These are phyloP conservation scores for Macheiramphus alcinus DNA, from an alignment of 2,113 vertebrate genomes.

Conservation along the genomic window DNA sequence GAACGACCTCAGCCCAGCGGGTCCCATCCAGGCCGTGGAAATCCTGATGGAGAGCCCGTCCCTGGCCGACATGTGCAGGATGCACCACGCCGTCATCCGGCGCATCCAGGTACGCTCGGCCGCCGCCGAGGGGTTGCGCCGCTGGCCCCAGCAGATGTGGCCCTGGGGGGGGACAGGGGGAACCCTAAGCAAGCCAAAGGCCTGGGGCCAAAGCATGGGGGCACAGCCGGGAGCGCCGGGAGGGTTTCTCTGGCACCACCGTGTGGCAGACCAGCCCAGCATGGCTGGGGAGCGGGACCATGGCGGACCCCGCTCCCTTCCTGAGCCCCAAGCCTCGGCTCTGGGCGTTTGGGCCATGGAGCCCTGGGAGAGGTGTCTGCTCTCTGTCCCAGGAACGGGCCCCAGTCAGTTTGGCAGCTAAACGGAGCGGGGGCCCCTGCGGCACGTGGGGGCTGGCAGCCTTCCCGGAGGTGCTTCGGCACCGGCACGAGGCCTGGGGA, in stretches of 20 bases:
- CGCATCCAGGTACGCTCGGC: slow-evolving; percentile 79
- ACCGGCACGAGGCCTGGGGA: not conserved
- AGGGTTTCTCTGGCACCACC: not conserved
- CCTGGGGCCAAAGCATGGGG: not conserved
- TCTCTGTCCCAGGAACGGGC: fast-evolving
- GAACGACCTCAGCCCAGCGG: slow-evolving; percentile 47
- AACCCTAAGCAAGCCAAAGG: not conserved
- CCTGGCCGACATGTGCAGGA: slow-evolving; percentile 77
- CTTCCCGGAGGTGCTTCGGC: not conserved
- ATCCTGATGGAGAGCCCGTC: slow-evolving; percentile 83
- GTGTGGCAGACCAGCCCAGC: not conserved
- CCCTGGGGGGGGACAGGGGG: too few species aligned
- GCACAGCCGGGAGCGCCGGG: fast-evolving
- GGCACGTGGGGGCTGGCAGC: not conserved
- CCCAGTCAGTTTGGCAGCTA: not conserved
- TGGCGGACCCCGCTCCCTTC: fast-evolving
- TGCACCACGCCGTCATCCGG: slow-evolving; percentile 82
- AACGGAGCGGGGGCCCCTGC: fast-evolving
- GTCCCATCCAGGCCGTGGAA: slow-evolving; percentile 74
- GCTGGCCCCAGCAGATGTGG: fast-evolving
- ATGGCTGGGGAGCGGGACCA: too few species aligned
- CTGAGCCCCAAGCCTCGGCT: fast-evolving
- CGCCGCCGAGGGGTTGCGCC: not conserved
- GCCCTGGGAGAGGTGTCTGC: fast-evolving
- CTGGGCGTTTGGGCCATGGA: fast-evolving